Conservation (phyloP, 2,797 vertebrate genomes). For the Lagodon rhomboides region DNA sequence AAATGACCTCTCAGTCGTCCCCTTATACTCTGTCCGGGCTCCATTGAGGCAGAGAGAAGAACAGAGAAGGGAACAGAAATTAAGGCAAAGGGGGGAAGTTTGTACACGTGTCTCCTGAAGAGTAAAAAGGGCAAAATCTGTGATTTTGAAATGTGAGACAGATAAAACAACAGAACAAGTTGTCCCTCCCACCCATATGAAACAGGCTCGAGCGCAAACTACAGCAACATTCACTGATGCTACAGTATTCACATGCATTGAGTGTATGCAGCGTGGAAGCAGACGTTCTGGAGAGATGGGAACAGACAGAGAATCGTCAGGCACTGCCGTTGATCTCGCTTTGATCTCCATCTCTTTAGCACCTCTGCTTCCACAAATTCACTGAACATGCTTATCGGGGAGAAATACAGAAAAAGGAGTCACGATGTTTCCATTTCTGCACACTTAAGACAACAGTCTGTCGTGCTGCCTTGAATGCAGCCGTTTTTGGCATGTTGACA, state of each 20-base stretch:
- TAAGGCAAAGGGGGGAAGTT: conserved; percentile 10
- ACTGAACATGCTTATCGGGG: conserved; percentile 28
- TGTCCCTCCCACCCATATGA: conserved; percentile 32
- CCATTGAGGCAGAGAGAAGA: conserved; percentile 29
- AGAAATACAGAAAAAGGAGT: conserved; percentile 48
- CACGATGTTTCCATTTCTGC: conserved; percentile 41
- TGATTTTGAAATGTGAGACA: conserved; percentile 46
- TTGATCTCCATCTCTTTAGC: conserved; percentile 16
- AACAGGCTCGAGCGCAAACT: conserved; percentile 51
- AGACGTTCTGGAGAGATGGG: conserved; percentile 37
- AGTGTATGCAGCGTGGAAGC: conserved; percentile 21
- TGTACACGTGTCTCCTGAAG: conserved; percentile 23
- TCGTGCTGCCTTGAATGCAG: conserved; percentile 32
- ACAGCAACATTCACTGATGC: conserved; percentile 37
- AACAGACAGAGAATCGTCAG: conserved; percentile 22
- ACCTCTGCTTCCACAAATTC: conserved; percentile 42
- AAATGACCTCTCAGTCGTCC: conserved; percentile 11
- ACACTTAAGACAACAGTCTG: conserved; percentile 38
- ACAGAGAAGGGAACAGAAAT: conserved; percentile 24
- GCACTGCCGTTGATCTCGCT: conserved; percentile 22
- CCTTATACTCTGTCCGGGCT: conserved; percentile 12
- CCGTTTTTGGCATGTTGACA: conserved; percentile 48
- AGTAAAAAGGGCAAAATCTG: conserved; percentile 28
- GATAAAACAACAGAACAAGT: conserved; percentile 16
- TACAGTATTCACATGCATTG: conserved; percentile 49